A percentile compares a stretch with the other conserved stretches of the same genome.
Evolutionary conservation across 2,888 invertebrate species (phyloP).

Genomic region (Dyspetes luteomarginatus): DNA sequence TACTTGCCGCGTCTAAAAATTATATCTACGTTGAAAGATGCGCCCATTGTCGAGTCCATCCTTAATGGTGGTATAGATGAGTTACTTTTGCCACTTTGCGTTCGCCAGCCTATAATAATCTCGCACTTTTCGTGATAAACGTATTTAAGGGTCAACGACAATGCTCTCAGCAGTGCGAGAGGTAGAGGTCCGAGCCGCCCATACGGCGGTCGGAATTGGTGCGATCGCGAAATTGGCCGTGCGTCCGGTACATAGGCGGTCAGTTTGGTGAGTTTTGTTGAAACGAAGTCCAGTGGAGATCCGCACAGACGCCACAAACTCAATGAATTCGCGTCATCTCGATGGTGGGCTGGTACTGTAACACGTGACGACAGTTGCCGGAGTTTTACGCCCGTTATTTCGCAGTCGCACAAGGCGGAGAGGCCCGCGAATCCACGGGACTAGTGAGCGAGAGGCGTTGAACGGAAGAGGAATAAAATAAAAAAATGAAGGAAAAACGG

Average conservation of each 20-base stretch:
- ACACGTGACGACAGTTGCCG: not conserved
- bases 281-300: conserved; percentile 35
- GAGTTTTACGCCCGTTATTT: conserved; percentile 8
- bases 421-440: not conserved
- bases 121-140: not conserved
- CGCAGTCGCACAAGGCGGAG: not conserved
- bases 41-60: too few species aligned
- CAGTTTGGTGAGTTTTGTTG: conserved; percentile 59
- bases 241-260: conserved; percentile 69
- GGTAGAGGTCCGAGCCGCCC: conserved; percentile 53
- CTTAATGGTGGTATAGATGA: too few species aligned
- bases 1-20: too few species aligned
- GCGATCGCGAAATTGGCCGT: conserved; percentile 73
- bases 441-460: conserved; percentile 22
- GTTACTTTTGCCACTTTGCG: not conserved
- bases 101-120: conserved; percentile 10
- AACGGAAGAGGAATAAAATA: conserved; percentile 3
- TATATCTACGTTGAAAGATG: too few species aligned
- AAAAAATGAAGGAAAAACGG: conserved; percentile 29
- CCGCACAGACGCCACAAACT: too few species aligned
- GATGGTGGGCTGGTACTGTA: not conserved
- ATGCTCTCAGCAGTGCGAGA: conserved; percentile 39
- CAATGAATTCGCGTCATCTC: conserved; percentile 7
- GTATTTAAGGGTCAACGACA: conserved; percentile 50
- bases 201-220: conserved; percentile 69